These are phyloP conservation scores for Hirundichthys speculiger DNA, from an alignment of 2,113 vertebrate species.

Conservation along the genomic window DNA sequence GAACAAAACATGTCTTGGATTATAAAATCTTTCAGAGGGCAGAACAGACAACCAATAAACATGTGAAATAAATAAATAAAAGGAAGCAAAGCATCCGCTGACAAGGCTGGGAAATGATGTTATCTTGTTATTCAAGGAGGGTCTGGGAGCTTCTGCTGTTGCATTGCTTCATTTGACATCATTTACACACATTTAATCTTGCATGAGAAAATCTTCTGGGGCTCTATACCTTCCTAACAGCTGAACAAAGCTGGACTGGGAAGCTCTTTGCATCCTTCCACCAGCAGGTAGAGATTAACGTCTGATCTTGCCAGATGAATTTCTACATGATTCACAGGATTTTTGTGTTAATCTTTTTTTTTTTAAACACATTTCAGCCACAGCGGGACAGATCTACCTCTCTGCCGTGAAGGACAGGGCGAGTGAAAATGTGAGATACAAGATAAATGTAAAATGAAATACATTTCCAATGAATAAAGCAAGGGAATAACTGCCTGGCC, in stretches of 20 bases:
- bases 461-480: no score
- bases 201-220: not conserved
- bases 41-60: not conserved
- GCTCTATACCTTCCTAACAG: not conserved
- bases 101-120: constrained; percentile 1
- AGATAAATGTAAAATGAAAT: no score
- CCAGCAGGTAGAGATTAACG: not conserved
- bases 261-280: not conserved
- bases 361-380: no score
- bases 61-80: not conserved
- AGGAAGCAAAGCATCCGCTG: not conserved
- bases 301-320: not conserved
- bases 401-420: no score
- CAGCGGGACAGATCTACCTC: no score
- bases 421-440: no score
- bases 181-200: not conserved
- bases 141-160: constrained; percentile 6
- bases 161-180: constrained; percentile 14
- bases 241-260: not conserved
- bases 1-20: constrained; percentile 17
- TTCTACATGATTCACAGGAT: not conserved
- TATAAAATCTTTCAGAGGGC: constrained; percentile 23
- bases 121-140: constrained; percentile 3
- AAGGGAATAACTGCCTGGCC: no score
- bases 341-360: no score